Percentiles rank a stretch among this genome's conserved stretches.
Conservation (phyloP, 2,797 vertebrate species). For the Poecilia velifera region DNA sequence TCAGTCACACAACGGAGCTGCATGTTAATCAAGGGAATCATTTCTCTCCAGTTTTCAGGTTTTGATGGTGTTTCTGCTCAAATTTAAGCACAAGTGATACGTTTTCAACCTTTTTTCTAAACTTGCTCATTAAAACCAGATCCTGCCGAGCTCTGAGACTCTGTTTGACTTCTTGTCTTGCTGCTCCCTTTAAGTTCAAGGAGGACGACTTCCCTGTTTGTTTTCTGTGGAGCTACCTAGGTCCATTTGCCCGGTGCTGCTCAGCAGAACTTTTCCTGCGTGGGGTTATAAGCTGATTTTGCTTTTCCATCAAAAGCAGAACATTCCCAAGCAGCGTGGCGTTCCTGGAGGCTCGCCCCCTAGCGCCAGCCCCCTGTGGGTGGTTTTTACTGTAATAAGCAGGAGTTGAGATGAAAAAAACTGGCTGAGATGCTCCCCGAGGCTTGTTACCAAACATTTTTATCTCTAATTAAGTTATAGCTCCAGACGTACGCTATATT, state of each 20-base stretch:
- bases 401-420: conserved; percentile 7
- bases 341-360: conserved; percentile 39
- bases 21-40: too few relatives aligned
- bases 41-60: background rate
- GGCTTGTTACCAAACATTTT: conserved; percentile 33
- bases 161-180: background rate
- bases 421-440: conserved; percentile 29
- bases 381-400: conserved; percentile 30
- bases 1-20: too few relatives aligned
- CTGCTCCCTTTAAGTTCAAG: conserved; percentile 3
- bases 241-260: background rate
- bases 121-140: conserved; percentile 1
- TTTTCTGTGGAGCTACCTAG: background rate
- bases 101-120: background rate
- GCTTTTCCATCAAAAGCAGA: background rate
- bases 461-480: conserved; percentile 26
- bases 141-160: conserved; percentile 6
- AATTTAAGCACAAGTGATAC: background rate
- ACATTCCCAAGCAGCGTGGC: rapidly evolving
- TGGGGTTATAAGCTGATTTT: background rate
- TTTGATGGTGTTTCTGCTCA: background rate
- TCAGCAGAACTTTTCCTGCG: background rate
- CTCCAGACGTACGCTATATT: background rate
- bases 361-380: conserved; percentile 39
- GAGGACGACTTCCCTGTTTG: background rate